Percentiles rank a stretch among this genome's conserved stretches.
Evolutionary conservation across 2,888 invertebrate species (phyloP).

Genomic region (Ceraclea dissimilis): DNA sequence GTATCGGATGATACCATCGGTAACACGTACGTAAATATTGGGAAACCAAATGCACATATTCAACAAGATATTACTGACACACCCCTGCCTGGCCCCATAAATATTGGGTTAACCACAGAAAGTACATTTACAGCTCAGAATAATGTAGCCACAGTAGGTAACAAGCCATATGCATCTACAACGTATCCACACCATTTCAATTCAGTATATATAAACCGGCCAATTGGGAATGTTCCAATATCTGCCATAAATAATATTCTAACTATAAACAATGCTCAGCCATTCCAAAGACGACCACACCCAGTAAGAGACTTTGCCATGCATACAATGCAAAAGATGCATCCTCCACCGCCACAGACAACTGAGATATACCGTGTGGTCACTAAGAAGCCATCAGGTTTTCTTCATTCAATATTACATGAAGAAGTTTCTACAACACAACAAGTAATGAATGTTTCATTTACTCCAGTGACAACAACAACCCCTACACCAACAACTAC

Average conservation of each 20-base stretch:
- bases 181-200: slow-evolving; percentile 21
- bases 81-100: slow-evolving; percentile 2
- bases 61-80: slow-evolving; percentile 28
- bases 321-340: slow-evolving; percentile 55
- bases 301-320: slow-evolving; percentile 33
- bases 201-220: slow-evolving; percentile 20
- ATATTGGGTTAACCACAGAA: background rate
- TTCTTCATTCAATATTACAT: slow-evolving; percentile 22
- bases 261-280: slow-evolving; percentile 23
- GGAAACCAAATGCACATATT: slow-evolving; percentile 38
- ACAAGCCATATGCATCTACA: slow-evolving; percentile 27
- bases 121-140: slow-evolving; percentile 34
- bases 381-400: slow-evolving; percentile 19
- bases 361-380: slow-evolving; percentile 14
- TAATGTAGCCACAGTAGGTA: slow-evolving; percentile 24
- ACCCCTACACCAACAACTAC: slow-evolving; percentile 46
- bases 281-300: slow-evolving; percentile 24
- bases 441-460: slow-evolving; percentile 25
- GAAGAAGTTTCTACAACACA: slow-evolving; percentile 24
- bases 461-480: slow-evolving; percentile 28
- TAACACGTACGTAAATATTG: slow-evolving; percentile 39
- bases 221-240: background rate
- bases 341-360: slow-evolving; percentile 42
- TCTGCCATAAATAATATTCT: background rate
- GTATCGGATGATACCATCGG: slow-evolving; percentile 36